Conservation (phyloP, 2,113 vertebrate genomes). For the Zonotrichia leucophrys region DNA sequence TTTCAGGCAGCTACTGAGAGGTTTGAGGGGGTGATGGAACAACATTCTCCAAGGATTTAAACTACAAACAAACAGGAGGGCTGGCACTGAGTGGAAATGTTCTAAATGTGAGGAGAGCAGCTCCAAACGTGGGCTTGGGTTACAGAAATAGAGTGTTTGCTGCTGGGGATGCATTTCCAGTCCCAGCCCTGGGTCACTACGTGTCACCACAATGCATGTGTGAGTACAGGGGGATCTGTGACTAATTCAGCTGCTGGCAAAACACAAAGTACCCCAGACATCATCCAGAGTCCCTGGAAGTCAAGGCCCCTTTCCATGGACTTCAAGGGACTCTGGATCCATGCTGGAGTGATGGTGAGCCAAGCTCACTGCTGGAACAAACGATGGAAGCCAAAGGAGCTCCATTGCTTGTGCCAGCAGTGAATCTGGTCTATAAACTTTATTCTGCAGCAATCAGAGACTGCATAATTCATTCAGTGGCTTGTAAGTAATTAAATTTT, state of each 20-base stretch:
- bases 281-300: not conserved
- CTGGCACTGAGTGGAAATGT: not conserved
- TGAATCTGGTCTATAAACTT: conserved; percentile 10
- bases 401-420: not conserved
- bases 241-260: not conserved
- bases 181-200: not conserved
- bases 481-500: conserved; percentile 28
- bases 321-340: not conserved
- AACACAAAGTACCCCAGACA: not conserved
- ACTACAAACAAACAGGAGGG: not conserved
- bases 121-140: not conserved
- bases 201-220: not conserved
- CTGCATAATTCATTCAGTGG: not conserved
- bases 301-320: not conserved
- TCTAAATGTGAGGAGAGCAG: conserved; percentile 14
- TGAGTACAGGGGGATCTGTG: not conserved
- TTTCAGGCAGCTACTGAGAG: not conserved
- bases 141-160: conserved; percentile 30
- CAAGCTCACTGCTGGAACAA: not conserved
- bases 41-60: not conserved
- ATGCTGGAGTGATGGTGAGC: not conserved
- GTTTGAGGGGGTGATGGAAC: not conserved
- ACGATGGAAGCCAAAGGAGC: not conserved
- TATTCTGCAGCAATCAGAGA: not conserved
- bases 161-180: not conserved